A percentile compares a stretch with the other conserved stretches of the same genome.
These are phyloP conservation scores for Acanthoscelides obtectus DNA, from an alignment of 2,888 invertebrate species.

Conservation along the genomic window DNA sequence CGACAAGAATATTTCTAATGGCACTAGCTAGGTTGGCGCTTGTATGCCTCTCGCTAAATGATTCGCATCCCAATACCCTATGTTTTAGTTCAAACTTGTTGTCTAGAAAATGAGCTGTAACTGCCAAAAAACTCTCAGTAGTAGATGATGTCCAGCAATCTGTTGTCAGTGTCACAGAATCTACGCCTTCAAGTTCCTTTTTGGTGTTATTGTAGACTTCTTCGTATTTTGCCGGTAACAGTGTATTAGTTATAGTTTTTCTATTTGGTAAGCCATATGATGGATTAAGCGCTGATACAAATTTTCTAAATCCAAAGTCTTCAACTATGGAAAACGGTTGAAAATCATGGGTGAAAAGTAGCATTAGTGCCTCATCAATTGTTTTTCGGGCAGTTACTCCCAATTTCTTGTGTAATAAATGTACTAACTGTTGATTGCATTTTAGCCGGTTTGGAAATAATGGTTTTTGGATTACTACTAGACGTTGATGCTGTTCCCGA, in stretches of 20 bases:
- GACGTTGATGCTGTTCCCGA: not conserved
- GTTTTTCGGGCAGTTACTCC: not conserved
- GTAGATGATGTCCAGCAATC: conserved; percentile 35
- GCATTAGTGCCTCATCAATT: not conserved
- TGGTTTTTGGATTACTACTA: not conserved
- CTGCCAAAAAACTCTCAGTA: conserved; percentile 29
- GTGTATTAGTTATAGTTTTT: not conserved
- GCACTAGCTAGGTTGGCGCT: conserved; percentile 26
- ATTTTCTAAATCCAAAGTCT: not conserved
- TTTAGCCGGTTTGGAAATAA: not conserved
- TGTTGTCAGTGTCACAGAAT: conserved; percentile 23
- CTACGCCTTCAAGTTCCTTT: not conserved
- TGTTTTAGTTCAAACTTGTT: conserved; percentile 27
- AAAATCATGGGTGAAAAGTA: not conserved
- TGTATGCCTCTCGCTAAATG: conserved; percentile 26
- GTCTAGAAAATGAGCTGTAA: conserved; percentile 30
- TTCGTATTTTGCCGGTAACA: not conserved
- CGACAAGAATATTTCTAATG: conserved; percentile 21
- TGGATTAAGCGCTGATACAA: not conserved
- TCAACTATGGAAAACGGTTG: not conserved
- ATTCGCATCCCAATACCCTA: conserved; percentile 22
- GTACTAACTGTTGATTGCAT: not conserved
- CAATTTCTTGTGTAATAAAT: not conserved
- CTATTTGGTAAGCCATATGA: not conserved
- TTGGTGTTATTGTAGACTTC: too few species aligned